Conservation (phyloP, 64 coral and sea anemone species). For the Orbicella faveolata region DNA sequence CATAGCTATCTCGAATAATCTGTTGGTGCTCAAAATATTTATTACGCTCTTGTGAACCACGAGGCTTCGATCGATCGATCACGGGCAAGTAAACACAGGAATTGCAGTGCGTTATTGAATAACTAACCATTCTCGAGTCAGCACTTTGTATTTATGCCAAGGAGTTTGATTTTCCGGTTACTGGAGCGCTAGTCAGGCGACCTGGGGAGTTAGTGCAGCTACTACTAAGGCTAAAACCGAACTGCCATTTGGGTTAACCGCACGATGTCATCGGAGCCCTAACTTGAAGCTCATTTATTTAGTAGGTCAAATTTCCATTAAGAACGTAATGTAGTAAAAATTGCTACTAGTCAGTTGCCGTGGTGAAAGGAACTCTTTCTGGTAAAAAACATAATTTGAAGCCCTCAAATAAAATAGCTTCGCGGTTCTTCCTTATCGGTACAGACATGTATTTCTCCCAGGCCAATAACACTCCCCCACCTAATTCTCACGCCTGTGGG, state of each 20-base stretch:
- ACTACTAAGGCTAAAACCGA: no score
- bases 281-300: not conserved
- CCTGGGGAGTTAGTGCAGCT: no score
- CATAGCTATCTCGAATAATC: not conserved
- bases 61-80: not conserved
- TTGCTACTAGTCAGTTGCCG: not conserved
- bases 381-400: not conserved
- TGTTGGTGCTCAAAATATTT: not conserved
- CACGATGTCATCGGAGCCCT: no score
- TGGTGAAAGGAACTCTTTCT: not conserved
- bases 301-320: not conserved
- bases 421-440: not conserved
- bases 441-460: not conserved
- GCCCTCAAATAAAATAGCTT: not conserved
- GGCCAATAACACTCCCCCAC: not conserved
- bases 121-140: no score
- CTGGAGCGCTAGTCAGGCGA: no score
- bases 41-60: not conserved
- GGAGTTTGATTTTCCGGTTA: no score
- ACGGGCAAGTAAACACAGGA: no score
- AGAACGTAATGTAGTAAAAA: not conserved
- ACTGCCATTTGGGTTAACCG: no score
- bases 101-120: no score
- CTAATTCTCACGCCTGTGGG: no score
- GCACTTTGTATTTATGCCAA: no score